Evolutionary conservation across 2,113 vertebrate species (phyloP).

Genomic region (Neotragus moschatus): DNA sequence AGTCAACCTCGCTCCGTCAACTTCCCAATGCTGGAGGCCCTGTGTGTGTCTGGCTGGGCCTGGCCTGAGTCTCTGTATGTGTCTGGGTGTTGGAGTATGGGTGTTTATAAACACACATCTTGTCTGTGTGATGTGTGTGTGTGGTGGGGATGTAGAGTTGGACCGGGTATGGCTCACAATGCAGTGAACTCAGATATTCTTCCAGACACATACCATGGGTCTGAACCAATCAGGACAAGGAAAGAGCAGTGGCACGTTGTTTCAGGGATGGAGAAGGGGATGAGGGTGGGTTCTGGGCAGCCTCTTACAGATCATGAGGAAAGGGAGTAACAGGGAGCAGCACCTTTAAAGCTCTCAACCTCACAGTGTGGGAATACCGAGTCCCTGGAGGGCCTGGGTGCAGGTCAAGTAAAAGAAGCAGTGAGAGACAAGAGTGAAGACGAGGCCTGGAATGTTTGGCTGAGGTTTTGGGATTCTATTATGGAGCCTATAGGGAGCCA

Average conservation of each 20-base stretch:
- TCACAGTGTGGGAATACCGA: accelerated
- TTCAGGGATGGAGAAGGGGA: not conserved
- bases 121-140: not conserved
- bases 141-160: not conserved
- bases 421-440: not conserved
- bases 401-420: not conserved
- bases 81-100: not conserved
- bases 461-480: not conserved
- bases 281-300: not conserved
- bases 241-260: not conserved
- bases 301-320: not conserved
- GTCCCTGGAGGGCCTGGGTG: no score
- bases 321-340: not conserved
- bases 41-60: not conserved
- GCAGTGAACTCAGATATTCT: not conserved
- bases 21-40: not conserved
- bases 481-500: not conserved
- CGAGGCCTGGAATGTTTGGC: not conserved
- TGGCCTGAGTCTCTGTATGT: not conserved
- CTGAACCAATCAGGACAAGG: not conserved
- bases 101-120: no score
- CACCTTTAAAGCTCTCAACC: not conserved
- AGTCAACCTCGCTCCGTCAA: accelerated
- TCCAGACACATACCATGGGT: no score
- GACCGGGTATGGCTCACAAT: not conserved